Evolutionary conservation across 2,113 vertebrate genomes (phyloP), one percentile per base, ranked within the genome.

Genomic region (Cyanistes caeruleus): DNA sequence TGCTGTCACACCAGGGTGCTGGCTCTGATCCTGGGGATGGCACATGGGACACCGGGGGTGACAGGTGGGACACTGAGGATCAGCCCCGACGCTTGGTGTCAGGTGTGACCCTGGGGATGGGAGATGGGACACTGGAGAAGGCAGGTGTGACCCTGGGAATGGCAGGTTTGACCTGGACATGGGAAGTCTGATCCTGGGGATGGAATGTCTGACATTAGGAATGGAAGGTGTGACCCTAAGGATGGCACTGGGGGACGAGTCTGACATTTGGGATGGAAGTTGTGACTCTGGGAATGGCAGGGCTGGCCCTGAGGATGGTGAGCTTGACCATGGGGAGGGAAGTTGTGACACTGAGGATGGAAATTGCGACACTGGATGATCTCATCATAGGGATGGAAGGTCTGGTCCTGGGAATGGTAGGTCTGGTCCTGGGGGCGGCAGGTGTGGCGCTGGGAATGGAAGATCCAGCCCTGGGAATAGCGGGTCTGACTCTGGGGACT

Each of bases 1-100:
- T 20, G 5, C 10, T 10, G 4, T 5, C 22, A 1, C 0, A 1
- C 46, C 2, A 3, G 24, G 37, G 46, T 8, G 1, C 2, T 6
- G 65, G 53, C 37, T 78, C 33, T 44, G 48, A 4, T 18, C 39
- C 73, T 11, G 37, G 41, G 37, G 19, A 4, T 25, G 59, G 69
- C 37, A 37, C 5, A 1, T 33, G 33, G 31, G 48, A 37, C 55
- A 33, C 52, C 33, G 44, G 44, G 37, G 25, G 5, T 5, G 56
- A 62, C 15, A 46, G 24, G 7, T 24, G 28, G 10, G 77, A 18
- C 44, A 7, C 8, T 25, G 48, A 20, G n/a, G 19, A 37, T 14
- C 33, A 58, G 49, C 11, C 20, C 35, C 3, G 10, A 27, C 24
- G 13, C 53, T 31, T 48, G 39, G 48, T 8, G 31, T 17, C 48